These are phyloP conservation scores for Opisthocomus hoazin DNA, from an alignment of 2,113 vertebrate genomes.

Conservation along the genomic window DNA sequence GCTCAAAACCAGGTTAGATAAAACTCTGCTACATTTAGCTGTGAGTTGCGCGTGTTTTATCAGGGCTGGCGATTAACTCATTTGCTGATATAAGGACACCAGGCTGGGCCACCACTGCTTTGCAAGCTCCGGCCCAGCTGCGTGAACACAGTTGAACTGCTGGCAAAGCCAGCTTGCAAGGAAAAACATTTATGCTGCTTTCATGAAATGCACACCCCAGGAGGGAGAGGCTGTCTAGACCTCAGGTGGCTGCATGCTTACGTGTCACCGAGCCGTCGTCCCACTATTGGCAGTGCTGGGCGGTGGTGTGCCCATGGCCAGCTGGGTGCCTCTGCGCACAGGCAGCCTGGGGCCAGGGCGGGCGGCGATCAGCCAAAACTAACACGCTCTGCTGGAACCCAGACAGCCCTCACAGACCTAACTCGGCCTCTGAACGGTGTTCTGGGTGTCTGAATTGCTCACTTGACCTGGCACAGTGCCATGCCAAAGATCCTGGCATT, in stretches of 20 bases:
- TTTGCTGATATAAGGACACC: neutral
- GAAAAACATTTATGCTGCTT: neutral
- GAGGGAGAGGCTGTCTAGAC: neutral
- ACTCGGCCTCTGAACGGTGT: neutral
- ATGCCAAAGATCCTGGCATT: neutral
- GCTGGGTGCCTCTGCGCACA: neutral
- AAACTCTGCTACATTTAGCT: neutral
- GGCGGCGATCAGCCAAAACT: neutral
- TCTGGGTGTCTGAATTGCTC: neutral
- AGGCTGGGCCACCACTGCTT: neutral
- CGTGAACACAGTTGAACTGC: neutral
- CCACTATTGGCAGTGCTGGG: rapidly evolving
- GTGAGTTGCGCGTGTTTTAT: neutral
- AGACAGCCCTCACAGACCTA: neutral
- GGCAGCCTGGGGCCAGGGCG: rapidly evolving
- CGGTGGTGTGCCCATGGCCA: neutral
- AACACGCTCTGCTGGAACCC: neutral
- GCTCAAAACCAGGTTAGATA: neutral
- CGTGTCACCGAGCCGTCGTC: neutral
- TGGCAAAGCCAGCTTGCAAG: neutral
- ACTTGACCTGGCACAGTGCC: neutral
- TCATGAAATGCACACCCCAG: neutral
- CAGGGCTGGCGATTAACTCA: neutral
- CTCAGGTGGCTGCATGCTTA: neutral
- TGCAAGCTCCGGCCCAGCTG: neutral